phyloP scores from a whole-genome alignment of 2,113 vertebrate genomes.

The Leptodactylus fuscus region DNA sequence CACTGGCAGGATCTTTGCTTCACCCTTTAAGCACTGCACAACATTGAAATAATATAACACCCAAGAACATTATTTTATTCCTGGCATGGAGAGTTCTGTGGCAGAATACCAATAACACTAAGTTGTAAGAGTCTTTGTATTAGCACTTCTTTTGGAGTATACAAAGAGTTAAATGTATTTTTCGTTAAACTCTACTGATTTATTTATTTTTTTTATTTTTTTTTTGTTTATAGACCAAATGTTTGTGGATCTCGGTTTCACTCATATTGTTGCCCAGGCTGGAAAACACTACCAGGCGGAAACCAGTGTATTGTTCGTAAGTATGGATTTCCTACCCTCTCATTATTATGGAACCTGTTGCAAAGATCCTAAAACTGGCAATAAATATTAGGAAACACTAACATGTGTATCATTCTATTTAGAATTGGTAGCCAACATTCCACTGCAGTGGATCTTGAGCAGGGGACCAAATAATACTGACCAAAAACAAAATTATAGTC shows the following conservation, averaged over 20 bases:
- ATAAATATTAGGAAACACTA: too few relatives aligned
- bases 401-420: too few relatives aligned
- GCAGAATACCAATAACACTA: neutral
- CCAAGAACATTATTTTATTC: neutral
- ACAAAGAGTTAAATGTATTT: neutral
- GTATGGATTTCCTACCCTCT: constrained; percentile 67
- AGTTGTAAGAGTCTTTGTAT: too few relatives aligned
- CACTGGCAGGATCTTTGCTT: neutral
- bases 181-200: too few relatives aligned
- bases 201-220: too few relatives aligned
- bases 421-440: too few relatives aligned
- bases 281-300: constrained; percentile 95
- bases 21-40: constrained; percentile 6
- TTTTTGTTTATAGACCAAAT: constrained; percentile 83
- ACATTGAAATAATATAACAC: neutral
- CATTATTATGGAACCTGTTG: neutral
- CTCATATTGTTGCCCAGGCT: constrained; percentile 97
- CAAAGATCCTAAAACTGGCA: neutral
- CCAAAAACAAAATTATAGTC: too few relatives aligned
- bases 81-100: neutral
- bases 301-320: constrained; percentile 99
- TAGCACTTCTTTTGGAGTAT: neutral
- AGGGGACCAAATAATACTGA: too few relatives aligned
- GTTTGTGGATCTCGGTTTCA: constrained; percentile 98
- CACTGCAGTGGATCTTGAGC: too few relatives aligned